Conservation (phyloP, 2,888 invertebrate species). For the Melanostoma scalare region DNA sequence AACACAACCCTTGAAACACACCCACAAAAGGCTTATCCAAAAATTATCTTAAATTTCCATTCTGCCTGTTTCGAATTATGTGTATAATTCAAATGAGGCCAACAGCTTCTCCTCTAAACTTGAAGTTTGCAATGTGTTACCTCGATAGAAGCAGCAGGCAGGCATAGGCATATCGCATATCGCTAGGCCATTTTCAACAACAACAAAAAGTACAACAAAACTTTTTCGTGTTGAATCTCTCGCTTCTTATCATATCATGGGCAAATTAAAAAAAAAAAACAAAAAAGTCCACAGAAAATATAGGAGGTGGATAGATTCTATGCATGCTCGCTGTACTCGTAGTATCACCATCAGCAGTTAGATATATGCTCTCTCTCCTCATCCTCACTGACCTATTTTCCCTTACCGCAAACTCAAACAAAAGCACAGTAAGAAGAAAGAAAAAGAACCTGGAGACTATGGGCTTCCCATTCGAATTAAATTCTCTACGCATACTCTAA, state of each 20-base stretch:
- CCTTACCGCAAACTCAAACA: constrained; percentile 14
- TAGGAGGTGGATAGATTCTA: constrained; percentile 45
- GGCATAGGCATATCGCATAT: constrained; percentile 12
- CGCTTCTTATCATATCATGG: constrained; percentile 43
- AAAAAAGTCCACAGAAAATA: constrained; percentile 26
- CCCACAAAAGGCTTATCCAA: constrained; percentile 5
- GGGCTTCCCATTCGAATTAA: constrained; percentile 30
- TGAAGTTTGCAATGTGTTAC: constrained; percentile 45
- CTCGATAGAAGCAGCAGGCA: constrained; percentile 16
- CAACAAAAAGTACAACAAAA: constrained; percentile 1
- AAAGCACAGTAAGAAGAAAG: constrained; percentile 21
- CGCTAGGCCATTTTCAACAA: background rate
- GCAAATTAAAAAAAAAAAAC: background rate
- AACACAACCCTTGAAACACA: background rate
- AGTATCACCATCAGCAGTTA: constrained; percentile 12
- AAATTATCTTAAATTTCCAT: constrained; percentile 23
- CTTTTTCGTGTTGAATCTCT: constrained; percentile 39
- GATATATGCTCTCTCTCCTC: constrained; percentile 11
- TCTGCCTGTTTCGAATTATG: background rate
- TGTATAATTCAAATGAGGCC: background rate
- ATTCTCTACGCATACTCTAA: constrained; percentile 50
- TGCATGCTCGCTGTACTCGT: constrained; percentile 2
- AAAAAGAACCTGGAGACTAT: constrained; percentile 33
- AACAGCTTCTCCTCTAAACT: constrained; percentile 15
- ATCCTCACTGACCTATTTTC: constrained; percentile 60